Base-by-base conservation (phyloP, 2,113 vertebrate genomes). In the Dipodomys merriami region DNA sequence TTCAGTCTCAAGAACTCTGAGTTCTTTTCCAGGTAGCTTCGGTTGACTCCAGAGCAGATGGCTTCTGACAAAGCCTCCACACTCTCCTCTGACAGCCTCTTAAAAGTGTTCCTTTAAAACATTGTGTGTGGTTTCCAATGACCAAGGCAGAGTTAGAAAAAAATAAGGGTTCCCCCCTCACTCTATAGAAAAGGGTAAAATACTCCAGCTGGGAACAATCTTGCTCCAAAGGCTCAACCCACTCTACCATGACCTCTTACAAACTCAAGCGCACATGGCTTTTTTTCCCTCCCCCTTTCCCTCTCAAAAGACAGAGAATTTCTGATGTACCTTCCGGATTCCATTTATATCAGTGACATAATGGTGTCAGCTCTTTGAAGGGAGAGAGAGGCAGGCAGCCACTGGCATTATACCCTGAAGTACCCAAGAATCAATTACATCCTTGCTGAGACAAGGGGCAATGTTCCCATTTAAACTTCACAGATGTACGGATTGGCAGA, bases 391-490 rank as follows among this genome's bases (percentile, higher is more conserved):
- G 92, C 73, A 94, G 64, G 62, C 80, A 86, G 74, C 88, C 88
- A 96, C 80, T 83, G 86, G 95, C 92, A 96, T 97, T 97, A 89
- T 91, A 91, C 82, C 62, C 91, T 97, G 96, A 96, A 97, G 94
- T 94, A 84, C 83, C 94, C 69, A 91, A 90, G 97, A 97, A 97
- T 97, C 90, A 97, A 97, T 96, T 97, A 95, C 93, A 94, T 96
- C 90, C 91, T 98, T 97, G 93, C 95, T 97, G 96, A 97, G 96
- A 97, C 90, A 97, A 97, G 96, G 97, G 88, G 78, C 92, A 95
- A 92, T 98, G 98, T 97, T 96, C 96, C 97, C 84, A 97, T 98
- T 97, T 97, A 96, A 96, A 97, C 90, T 93, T 97, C 96, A 95
- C 95, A 83, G 27, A 96, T 90, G 69, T 94, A 97, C 68, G 27